Base-by-base conservation (phyloP, 2,797 vertebrate species). In the Meda fulgida region DNA sequence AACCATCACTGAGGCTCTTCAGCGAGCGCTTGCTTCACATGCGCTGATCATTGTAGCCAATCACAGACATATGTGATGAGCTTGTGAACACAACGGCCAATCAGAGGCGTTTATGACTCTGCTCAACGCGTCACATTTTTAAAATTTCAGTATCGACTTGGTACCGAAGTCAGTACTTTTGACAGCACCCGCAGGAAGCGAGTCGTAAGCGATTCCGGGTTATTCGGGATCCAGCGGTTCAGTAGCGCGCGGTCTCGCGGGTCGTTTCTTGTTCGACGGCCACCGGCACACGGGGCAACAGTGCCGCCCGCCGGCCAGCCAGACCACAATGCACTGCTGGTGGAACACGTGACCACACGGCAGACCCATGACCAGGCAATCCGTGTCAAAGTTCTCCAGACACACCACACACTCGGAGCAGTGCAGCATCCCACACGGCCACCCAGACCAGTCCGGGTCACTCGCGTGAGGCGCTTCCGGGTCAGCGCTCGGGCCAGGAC, bases 321-420 rank as follows among this genome's bases (percentile, higher is more conserved):
- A 99, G 88, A 98, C 95, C 87, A 96, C 94, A 40, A 99, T 98
- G 94, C 98, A 99, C 89, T 96, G 96, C 93, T 99, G 97, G 92
- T 99, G 98, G 93, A 99, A 99, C 86, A 96, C 97, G 3, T 99
- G 98, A 91, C 97, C 96, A 34, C 98, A 99, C 0, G 98, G 97
- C 88, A 99, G 91, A 11, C 96, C 97, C 97, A 97, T 98, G 5
- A 99, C 93, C 83, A 98, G 92, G 89, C 97, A 98, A 55, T 94
- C 94, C 0, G 90, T 88, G 38, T 93, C 92, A 90, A 99, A 99
- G 95, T 97, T 97, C 88, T 99, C 98, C 86, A 99, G 94, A 92
- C 98, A 99, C 78, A 99, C 97, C 53, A 99, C 98, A 0, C 98
- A 99, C 88, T 99, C 98, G 0, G 96, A 97, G 85, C 97, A 98